Percentiles rank a stretch among this genome's conserved stretches.
Conservation (phyloP, 2,113 vertebrate genomes). For the Cervus canadensis region DNA sequence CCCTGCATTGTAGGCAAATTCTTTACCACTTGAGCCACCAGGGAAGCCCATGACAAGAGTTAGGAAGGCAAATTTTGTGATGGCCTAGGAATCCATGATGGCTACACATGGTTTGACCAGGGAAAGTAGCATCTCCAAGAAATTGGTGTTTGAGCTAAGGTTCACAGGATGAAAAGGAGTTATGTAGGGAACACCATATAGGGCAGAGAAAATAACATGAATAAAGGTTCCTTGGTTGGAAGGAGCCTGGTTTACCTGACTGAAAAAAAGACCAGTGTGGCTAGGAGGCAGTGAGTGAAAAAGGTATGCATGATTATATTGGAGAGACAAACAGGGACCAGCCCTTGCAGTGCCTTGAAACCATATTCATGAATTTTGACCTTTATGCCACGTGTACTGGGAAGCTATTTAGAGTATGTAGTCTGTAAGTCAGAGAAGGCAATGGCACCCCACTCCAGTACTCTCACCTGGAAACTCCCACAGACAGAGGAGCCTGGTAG, state of each 20-base stretch:
- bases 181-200: not conserved
- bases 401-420: not conserved
- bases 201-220: not conserved
- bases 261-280: not conserved
- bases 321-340: not conserved
- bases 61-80: not conserved
- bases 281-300: not conserved
- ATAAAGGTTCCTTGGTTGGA: not conserved
- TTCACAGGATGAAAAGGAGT: not conserved
- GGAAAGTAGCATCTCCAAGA: not conserved
- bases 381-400: not conserved
- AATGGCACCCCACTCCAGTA: too few relatives aligned
- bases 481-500: too few relatives aligned
- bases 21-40: not conserved
- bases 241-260: not conserved
- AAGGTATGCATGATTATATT: not conserved
- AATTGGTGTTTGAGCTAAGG: not conserved
- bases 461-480: too few relatives aligned
- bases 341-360: not conserved
- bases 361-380: not conserved
- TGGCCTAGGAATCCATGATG: not conserved
- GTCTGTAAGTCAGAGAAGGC: too few relatives aligned
- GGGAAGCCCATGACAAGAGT: not conserved
- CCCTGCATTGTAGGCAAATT: not conserved
- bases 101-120: not conserved